Evolutionary conservation across 2,888 invertebrate genomes (phyloP), one percentile per base, ranked within the genome.

Genomic region (Anarsia innoxiella): DNA sequence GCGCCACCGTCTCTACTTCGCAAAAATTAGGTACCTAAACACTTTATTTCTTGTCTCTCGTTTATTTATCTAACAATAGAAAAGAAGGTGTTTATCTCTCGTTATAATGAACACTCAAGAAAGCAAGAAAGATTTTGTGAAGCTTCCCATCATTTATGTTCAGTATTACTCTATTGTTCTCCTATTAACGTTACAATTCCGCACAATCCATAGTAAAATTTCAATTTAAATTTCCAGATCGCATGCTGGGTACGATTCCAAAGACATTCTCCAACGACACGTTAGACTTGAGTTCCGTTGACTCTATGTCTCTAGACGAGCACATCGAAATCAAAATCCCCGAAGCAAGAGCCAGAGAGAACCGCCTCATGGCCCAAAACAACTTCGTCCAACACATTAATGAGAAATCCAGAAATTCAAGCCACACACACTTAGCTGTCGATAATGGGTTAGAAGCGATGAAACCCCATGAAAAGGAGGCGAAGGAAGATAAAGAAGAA

Each of bases 11-110:
- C 31, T 88, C 88, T 46, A 86, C 87, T 37, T 87, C 87, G 15
- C 87, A 88, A 72, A 87, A 88, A 75, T 62, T 86, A 59, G 88
- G 89, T 88, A n/a, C n/a, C n/a, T n/a, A n/a, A n/a, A n/a, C n/a
- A n/a, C n/a, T n/a, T n/a, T n/a, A n/a, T n/a, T n/a, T n/a, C n/a
- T n/a, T n/a, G n/a, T n/a, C n/a, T n/a, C n/a, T n/a, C n/a, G n/a
- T n/a, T n/a, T n/a, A n/a, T n/a, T n/a, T n/a, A n/a, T n/a, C n/a
- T n/a, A n/a, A n/a, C n/a, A n/a, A n/a, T n/a, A n/a, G n/a, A n/a
- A n/a, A n/a, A n/a, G n/a, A n/a, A n/a, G n/a, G n/a, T n/a, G n/a
- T n/a, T n/a, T n/a, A n/a, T n/a, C n/a, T n/a, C n/a, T n/a, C n/a
- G n/a, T n/a, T n/a, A n/a, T n/a, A n/a, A n/a, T n/a, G n/a, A n/a